Conservation (phyloP, 2,888 invertebrate genomes). For the Xestia sexstrigata region DNA sequence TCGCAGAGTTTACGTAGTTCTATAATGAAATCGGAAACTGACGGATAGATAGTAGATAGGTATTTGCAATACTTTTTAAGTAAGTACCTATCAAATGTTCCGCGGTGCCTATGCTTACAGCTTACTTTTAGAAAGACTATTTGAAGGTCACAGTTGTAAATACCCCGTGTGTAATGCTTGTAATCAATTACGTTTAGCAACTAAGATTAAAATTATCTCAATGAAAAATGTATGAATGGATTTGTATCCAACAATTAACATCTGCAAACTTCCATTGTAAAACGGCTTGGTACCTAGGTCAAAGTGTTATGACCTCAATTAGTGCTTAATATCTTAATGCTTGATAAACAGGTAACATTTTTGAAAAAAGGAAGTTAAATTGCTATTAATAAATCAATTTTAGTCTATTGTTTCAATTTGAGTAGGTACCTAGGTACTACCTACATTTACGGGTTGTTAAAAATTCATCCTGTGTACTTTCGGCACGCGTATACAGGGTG, state of each 20-base stretch:
- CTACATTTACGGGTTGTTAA: background rate
- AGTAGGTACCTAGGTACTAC: too few species aligned
- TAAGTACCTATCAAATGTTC: background rate
- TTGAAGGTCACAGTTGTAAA: constrained; percentile 53
- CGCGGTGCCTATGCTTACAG: background rate
- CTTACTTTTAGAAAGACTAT: constrained; percentile 45
- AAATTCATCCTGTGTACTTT: too few species aligned
- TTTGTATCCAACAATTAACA: constrained; percentile 16
- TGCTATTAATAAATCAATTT: background rate
- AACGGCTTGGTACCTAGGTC: constrained; percentile 37
- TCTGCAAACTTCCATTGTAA: constrained; percentile 34
- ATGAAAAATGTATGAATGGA: constrained; percentile 36
- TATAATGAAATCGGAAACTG: background rate
- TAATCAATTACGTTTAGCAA: constrained; percentile 48
- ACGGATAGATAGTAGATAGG: background rate
- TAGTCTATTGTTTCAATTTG: background rate
- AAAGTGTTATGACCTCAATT: constrained; percentile 34
- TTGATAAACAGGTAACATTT: background rate
- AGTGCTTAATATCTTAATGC: constrained; percentile 19
- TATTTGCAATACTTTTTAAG: background rate
- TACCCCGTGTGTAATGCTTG: constrained; percentile 42
- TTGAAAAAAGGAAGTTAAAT: background rate
- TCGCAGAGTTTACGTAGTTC: background rate
- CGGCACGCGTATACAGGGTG: too few species aligned
- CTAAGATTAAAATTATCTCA: constrained; percentile 14